Conservation (phyloP, 2,888 invertebrate genomes). For the Eudemis profundana region DNA sequence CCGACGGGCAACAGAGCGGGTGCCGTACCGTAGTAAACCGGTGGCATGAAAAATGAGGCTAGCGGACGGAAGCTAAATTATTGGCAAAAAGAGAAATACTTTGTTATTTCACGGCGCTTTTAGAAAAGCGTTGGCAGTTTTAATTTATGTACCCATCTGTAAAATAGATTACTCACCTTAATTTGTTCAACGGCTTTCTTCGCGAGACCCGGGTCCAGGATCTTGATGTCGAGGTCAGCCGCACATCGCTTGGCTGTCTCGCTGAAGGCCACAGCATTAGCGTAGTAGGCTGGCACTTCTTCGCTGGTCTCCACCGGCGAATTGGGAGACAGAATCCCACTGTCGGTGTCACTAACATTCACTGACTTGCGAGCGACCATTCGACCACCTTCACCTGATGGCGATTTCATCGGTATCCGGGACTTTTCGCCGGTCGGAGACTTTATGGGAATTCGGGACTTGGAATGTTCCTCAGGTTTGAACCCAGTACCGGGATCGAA, state of each 20-base stretch:
- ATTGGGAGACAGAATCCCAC: constrained; percentile 87
- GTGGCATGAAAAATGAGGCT: constrained; percentile 60
- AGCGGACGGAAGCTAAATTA: constrained; percentile 59
- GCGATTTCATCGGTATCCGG: constrained; percentile 70
- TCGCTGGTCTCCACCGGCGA: constrained; percentile 85
- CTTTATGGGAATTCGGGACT: constrained; percentile 66
- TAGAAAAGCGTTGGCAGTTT: constrained; percentile 19
- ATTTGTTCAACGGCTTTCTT: constrained; percentile 80
- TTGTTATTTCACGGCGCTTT: constrained; percentile 41
- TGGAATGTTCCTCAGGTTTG: constrained; percentile 62
- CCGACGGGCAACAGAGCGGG: constrained; percentile 48
- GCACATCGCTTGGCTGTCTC: constrained; percentile 68
- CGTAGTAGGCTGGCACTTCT: constrained; percentile 68
- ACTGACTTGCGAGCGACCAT: constrained; percentile 66
- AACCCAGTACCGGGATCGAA: constrained; percentile 82
- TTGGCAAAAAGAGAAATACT: constrained; percentile 51
- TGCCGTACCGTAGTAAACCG: constrained; percentile 53
- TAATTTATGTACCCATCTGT: constrained; percentile 28
- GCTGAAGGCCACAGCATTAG: constrained; percentile 75
- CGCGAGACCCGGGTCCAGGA: constrained; percentile 74
- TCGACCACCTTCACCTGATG: constrained; percentile 66
- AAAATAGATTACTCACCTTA: constrained; percentile 66
- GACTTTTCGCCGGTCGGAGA: constrained; percentile 69
- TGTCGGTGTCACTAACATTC: constrained; percentile 87
- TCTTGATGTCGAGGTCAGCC: constrained; percentile 71